phyloP scores from a whole-genome alignment of 2,113 vertebrate genomes.

The Caranx melampygus region DNA sequence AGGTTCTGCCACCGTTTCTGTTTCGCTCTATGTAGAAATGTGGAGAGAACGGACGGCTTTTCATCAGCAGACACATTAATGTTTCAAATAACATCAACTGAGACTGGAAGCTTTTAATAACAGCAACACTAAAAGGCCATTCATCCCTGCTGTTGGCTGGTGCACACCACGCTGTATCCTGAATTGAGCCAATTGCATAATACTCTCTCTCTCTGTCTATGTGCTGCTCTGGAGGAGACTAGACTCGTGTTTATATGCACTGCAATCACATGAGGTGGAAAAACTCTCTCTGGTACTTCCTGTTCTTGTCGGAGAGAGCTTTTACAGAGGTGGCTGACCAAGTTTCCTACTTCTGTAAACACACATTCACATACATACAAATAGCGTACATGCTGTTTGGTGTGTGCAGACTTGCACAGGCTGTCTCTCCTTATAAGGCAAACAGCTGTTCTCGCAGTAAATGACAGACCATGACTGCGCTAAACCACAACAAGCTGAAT shows the following conservation, averaged over 20 bases:
- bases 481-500: neutral
- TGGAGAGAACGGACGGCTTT: conserved; percentile 55
- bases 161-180: neutral
- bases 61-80: conserved; percentile 32
- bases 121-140: conserved; percentile 5
- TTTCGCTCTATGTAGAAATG: conserved; percentile 75
- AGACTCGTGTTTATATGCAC: conserved; percentile 25
- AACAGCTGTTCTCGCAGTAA: neutral
- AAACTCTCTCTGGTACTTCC: conserved; percentile 52
- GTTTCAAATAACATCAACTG: conserved; percentile 4
- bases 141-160: neutral
- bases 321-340: conserved; percentile 31
- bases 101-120: neutral
- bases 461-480: conserved; percentile 15
- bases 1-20: conserved; percentile 77
- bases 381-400: neutral
- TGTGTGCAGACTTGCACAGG: neutral
- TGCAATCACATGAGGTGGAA: conserved; percentile 23
- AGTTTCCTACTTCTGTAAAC: conserved; percentile 9
- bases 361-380: neutral
- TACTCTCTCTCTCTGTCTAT: neutral
- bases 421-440: conserved; percentile 43
- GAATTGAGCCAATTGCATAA: neutral
- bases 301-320: conserved; percentile 36
- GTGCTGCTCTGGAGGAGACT: neutral